Conservation (phyloP, 2,797 vertebrate species). For the Eptatretus atami region DNA sequence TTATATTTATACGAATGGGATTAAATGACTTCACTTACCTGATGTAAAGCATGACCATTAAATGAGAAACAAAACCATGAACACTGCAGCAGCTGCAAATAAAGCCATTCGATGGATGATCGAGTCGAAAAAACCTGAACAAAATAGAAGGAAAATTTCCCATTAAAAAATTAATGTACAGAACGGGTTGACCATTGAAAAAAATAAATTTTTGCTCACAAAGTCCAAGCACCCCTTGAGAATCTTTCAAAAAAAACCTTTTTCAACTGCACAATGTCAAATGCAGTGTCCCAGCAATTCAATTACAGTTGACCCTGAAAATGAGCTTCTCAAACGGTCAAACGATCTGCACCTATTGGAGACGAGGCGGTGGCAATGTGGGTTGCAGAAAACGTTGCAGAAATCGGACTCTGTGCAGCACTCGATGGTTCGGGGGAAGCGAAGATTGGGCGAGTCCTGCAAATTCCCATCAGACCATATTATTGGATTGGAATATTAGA, state of each 20-base stretch:
- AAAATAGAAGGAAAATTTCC: too few relatives aligned
- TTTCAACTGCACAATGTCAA: too few relatives aligned
- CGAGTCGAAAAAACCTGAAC: constrained; percentile 16
- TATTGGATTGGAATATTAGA: too few relatives aligned
- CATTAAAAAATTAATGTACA: too few relatives aligned
- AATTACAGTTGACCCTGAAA: too few relatives aligned
- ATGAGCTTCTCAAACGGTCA: too few relatives aligned
- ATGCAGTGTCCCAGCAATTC: too few relatives aligned
- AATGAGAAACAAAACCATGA: constrained; percentile 16
- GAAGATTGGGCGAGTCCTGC: constrained; percentile 68
- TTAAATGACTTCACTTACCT: background rate
- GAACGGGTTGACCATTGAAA: too few relatives aligned
- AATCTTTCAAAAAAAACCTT: too few relatives aligned
- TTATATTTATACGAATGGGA: background rate
- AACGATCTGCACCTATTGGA: background rate
- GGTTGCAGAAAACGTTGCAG: constrained; percentile 67
- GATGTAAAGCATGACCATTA: background rate
- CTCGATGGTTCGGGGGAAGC: constrained; percentile 58
- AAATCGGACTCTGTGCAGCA: constrained; percentile 50
- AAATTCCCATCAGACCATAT: too few relatives aligned
- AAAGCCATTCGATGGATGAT: constrained; percentile 53
- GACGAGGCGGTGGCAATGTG: constrained; percentile 29
- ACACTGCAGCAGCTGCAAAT: constrained; percentile 55
- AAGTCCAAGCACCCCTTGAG: too few relatives aligned
- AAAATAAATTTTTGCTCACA: too few relatives aligned